These are phyloP conservation scores for Pseudopodoces humilis DNA, from an alignment of 2,113 vertebrate genomes.

Conservation along the genomic window DNA sequence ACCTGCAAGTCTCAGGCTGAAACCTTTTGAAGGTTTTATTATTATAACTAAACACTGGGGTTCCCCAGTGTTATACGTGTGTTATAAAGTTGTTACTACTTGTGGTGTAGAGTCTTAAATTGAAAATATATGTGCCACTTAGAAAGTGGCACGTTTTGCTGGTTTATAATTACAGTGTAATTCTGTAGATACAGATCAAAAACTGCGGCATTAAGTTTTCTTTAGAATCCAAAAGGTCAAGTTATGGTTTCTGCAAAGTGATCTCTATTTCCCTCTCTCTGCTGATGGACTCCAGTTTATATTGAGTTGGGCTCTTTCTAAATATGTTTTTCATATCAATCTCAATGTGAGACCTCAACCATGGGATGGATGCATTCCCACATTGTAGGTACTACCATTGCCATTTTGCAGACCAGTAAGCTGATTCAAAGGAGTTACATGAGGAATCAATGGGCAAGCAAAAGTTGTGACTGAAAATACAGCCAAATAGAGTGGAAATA, in stretches of 20 bases:
- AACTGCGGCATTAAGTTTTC: not conserved
- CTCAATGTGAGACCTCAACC: not conserved
- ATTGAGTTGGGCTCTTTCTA: not conserved
- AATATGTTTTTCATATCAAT: not conserved
- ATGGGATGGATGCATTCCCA: not conserved
- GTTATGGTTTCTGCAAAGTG: not conserved
- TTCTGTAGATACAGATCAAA: not conserved
- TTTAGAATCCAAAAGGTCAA: not conserved
- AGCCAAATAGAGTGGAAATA: not conserved
- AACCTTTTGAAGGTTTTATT: not conserved
- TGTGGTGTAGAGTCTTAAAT: not conserved
- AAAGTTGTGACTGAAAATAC: not conserved
- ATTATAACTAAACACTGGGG: not conserved
- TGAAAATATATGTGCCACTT: not conserved
- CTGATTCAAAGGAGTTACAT: not conserved
- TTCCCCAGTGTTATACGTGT: not conserved
- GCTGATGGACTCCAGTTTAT: not conserved
- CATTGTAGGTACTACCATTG: not conserved
- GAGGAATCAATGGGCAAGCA: not conserved
- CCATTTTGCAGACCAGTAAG: not conserved
- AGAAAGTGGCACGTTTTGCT: not conserved
- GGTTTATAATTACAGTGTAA: not conserved
- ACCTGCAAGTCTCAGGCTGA: not conserved
- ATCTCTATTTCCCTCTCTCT: not conserved
- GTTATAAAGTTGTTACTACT: not conserved